These are phyloP conservation scores for Laticauda colubrina DNA, from an alignment of 2,113 vertebrate species.

Conservation along the genomic window DNA sequence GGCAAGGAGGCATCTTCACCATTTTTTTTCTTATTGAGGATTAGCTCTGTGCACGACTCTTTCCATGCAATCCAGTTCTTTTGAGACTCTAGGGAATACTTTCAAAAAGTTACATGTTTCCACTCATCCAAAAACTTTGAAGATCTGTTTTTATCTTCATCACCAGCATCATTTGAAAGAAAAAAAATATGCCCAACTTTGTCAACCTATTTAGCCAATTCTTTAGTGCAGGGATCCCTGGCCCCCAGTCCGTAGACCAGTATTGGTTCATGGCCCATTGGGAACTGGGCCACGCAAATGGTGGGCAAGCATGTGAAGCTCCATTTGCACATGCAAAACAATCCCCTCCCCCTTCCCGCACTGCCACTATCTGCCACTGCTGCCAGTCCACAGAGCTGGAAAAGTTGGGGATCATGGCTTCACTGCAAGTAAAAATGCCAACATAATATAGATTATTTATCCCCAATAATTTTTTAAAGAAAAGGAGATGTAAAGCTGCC, in stretches of 20 bases:
- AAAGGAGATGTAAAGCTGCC: background rate
- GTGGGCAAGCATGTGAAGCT: background rate
- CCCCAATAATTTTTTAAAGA: background rate
- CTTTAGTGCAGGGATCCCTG: background rate
- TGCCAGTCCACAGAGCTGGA: too few species aligned
- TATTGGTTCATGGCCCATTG: background rate
- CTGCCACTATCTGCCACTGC: background rate
- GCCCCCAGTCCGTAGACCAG: background rate
- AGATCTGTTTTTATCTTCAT: background rate
- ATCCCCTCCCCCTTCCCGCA: background rate
- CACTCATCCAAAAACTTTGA: background rate
- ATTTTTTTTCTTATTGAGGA: background rate
- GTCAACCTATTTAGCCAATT: background rate
- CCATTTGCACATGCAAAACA: background rate
- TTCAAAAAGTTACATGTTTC: background rate
- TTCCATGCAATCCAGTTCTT: background rate
- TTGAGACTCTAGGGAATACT: background rate
- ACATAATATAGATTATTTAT: background rate
- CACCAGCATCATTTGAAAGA: background rate
- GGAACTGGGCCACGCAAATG: background rate
- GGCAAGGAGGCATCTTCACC: background rate
- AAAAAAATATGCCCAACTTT: background rate
- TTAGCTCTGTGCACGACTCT: background rate
- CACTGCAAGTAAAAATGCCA: background rate
- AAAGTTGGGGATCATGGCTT: background rate